Evolutionary conservation across 2,797 vertebrate species (phyloP).

Genomic region (Syngnathus acus): DNA sequence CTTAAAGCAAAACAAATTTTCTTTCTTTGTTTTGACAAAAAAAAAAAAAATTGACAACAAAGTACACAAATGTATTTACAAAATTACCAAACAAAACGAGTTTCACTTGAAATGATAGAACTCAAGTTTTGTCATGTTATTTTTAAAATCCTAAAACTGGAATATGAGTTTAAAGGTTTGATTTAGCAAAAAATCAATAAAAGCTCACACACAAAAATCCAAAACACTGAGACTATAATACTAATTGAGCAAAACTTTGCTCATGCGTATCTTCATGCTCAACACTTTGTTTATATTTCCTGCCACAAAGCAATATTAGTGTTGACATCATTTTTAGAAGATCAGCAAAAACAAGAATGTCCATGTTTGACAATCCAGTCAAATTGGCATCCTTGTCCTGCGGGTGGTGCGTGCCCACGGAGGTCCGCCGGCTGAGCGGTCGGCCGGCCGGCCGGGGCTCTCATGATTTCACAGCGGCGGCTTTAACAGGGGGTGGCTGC

Average conservation of each 20-base stretch:
- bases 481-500: slow-evolving; percentile 55
- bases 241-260: not conserved
- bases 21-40: too few species aligned
- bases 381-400: not conserved
- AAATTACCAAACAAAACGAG: too few species aligned
- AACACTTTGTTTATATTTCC: not conserved
- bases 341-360: not conserved
- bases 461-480: slow-evolving; percentile 59
- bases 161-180: too few species aligned
- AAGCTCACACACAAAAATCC: too few species aligned
- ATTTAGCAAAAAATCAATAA: too few species aligned
- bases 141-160: too few species aligned
- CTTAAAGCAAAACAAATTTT: too few species aligned
- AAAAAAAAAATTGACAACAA: too few species aligned
- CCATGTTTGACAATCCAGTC: not conserved
- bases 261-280: not conserved
- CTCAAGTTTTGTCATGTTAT: too few species aligned
- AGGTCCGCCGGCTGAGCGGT: slow-evolving; percentile 41
- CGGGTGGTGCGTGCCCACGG: not conserved
- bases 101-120: too few species aligned
- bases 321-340: not conserved
- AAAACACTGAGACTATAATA: not conserved
- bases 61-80: too few species aligned
- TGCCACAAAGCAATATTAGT: not conserved
- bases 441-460: slow-evolving; percentile 27